phyloP scores from a whole-genome alignment of 2,888 invertebrate genomes.

The Eristalinus aeneus region DNA sequence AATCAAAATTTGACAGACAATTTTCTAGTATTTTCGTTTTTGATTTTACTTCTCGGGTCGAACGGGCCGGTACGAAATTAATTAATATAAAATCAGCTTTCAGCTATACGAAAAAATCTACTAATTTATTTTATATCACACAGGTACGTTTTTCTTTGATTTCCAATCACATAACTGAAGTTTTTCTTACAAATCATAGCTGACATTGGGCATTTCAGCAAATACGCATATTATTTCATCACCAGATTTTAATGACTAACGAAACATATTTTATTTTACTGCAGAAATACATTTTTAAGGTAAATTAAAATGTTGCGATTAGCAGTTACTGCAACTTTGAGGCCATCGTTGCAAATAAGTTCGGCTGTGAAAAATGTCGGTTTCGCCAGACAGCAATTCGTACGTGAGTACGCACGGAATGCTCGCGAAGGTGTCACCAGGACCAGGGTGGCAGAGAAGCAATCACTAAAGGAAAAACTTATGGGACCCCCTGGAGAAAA shows the following conservation, averaged over 20 bases:
- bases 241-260: background rate
- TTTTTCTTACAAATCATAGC: background rate
- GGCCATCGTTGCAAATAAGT: constrained; percentile 61
- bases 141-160: background rate
- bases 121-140: background rate
- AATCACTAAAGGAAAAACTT: constrained; percentile 86
- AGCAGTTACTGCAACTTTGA: constrained; percentile 72
- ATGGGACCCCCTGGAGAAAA: constrained; percentile 90
- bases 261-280: background rate
- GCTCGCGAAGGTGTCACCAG: constrained; percentile 42
- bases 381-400: constrained; percentile 47
- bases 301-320: constrained; percentile 75
- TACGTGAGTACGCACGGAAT: constrained; percentile 35
- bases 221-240: constrained; percentile 56
- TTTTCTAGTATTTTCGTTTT: constrained; percentile 7
- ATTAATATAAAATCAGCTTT: background rate
- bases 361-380: constrained; percentile 55
- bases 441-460: constrained; percentile 61
- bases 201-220: background rate
- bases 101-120: background rate
- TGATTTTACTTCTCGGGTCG: background rate
- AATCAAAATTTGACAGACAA: background rate
- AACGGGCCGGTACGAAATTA: background rate
- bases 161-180: background rate
- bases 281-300: constrained; percentile 73